These are phyloP conservation scores for Troides aeacus DNA, from an alignment of 2,888 invertebrate species.

Conservation along the genomic window DNA sequence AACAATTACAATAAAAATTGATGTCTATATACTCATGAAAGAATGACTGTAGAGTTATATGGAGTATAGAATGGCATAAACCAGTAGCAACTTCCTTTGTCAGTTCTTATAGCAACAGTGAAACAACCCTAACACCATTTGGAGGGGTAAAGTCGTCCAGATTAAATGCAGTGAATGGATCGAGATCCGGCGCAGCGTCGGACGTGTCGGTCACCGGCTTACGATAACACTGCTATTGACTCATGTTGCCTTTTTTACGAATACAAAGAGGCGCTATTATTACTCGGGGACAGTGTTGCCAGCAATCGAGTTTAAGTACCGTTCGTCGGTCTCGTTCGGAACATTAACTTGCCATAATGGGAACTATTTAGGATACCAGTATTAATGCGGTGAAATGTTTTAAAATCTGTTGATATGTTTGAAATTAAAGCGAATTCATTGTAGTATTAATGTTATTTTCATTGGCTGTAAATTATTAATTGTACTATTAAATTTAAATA, in stretches of 20 bases:
- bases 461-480: background rate
- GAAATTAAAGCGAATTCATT: background rate
- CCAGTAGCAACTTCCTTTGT: background rate
- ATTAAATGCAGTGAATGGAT: slow-evolving; percentile 47
- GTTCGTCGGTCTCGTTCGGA: slow-evolving; percentile 14
- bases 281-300: slow-evolving; percentile 29
- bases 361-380: slow-evolving; percentile 20
- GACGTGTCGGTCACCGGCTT: slow-evolving; percentile 48
- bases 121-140: slow-evolving; percentile 27
- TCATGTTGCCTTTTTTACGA: slow-evolving; percentile 36
- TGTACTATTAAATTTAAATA: background rate
- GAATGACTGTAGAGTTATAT: too few species aligned
- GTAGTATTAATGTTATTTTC: background rate
- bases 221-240: slow-evolving; percentile 42
- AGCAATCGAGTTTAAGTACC: slow-evolving; percentile 24
- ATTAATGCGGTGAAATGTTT: slow-evolving; percentile 1
- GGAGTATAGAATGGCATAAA: background rate
- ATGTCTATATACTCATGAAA: background rate
- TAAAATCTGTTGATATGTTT: slow-evolving; percentile 5
- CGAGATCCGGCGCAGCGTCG: slow-evolving; percentile 38
- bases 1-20: background rate
- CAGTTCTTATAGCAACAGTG: background rate
- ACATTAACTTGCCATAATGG: slow-evolving; percentile 16
- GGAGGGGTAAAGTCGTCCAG: slow-evolving; percentile 42
- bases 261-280: slow-evolving; percentile 35